Evolutionary conservation across 1,140 invertebrate species (phyloP), one percentile per base, ranked within the genome.

Genomic region (Apis florea): DNA sequence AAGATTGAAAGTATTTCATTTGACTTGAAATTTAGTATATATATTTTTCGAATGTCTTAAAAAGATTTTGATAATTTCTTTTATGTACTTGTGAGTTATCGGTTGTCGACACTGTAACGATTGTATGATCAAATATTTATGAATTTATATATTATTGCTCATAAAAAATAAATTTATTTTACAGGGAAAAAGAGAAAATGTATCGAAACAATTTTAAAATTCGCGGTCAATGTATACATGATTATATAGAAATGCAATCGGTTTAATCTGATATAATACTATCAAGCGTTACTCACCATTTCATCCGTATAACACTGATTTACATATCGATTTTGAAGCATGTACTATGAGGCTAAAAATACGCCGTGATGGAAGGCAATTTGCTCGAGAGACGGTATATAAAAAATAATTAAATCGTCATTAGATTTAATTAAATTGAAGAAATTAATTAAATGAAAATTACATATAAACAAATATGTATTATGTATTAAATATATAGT

Each of bases 261-360:
- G 54, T 58, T 74, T 68, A 68, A 76, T 80, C 70, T 63, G 69
- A 66, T 64, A 26, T 64, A 73, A 80, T 47, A 72, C 47, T 73
- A 49, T 4, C 26, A 49, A 13, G 31, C 70, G 64, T 75, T 72
- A 76, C 79, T 81, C 79, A 76, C 79, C 71, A 53, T 61, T 74
- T 68, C 53, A 66, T 68, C 53, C 40, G 64, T 76, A 40, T 13
- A 67, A 81, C 63, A 68, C 71, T 72, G 79, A 81, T 81, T 81
- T 81, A 68, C 79, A 81, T 81, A 81, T 81, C 79, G 79, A 81
- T 81, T 81, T 76, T 59, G 40, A n/a, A 59, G 49, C 3, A n/a
- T 59, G 0, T 40, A 40, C 5, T 40, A 40, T 5, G 31, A 40
- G 31, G 11, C n/a, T 49, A 24, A 31, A 26, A 67, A n/a, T 56